Base-by-base conservation (phyloP, 2,113 vertebrate genomes). In the Tychaedon coryphoeus region DNA sequence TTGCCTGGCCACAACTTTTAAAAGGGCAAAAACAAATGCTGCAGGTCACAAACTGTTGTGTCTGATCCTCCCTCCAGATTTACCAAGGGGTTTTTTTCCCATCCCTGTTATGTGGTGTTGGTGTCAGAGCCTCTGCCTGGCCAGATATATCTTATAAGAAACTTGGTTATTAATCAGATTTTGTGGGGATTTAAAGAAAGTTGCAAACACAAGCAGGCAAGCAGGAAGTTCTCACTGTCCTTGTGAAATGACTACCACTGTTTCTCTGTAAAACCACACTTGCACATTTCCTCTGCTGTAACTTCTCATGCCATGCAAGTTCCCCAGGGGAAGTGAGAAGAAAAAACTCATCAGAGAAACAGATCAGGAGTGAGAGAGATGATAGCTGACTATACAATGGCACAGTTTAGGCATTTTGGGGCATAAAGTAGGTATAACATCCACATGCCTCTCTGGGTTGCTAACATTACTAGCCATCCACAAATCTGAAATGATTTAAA, bases 251-350 rank as follows among this genome's bases (percentile, higher is more conserved):
- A 26, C 76, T 65, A 22, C 14, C 1, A 2, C 47, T 4, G 2
- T 73, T 92, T 65, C 66, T 76, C 54, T 88, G 71, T 60, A 82
- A 88, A 92, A 88, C 53, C 85, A 69, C 43, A 54, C 19, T 78
- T 8, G 4, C 26, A 28, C 26, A 38, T 62, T 94, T 96, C 95
- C 88, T 93, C 67, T 90, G 71, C 86, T 66, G 42, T 62, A 73
- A 24, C 71, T 92, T 94, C 67, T 95, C 75, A 70, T 3, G 1
- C 45, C 1, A 1, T 61, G 85, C 6, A 45, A 45, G 73, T 65
- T 95, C 54, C 71, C 51, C 74, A 61, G 53, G 8, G 88, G 45
- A 95, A 88, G 29, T 0, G 3, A 86, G 74, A 74, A 78, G 58
- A 64, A 58, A 74, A 88, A 86, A 73, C n/a, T 64, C 10, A 2